Evolutionary conservation across 2,888 invertebrate genomes (phyloP), one percentile per base, ranked within the genome.

Genomic region (Drosophila testacea): DNA sequence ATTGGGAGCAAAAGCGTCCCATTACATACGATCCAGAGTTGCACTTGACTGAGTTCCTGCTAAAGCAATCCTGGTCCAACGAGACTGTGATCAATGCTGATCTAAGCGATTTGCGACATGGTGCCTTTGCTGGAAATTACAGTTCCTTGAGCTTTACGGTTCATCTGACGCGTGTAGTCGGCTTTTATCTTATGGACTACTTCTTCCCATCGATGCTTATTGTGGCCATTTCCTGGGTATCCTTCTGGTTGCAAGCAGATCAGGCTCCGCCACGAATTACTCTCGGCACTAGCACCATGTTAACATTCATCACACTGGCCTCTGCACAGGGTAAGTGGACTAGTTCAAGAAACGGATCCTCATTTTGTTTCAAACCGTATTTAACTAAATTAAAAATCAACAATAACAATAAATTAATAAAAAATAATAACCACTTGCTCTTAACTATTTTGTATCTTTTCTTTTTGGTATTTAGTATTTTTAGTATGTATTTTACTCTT

Each of bases 221-320:
- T 83, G 97, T 97, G 2, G 95, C 95, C 6, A 96, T 96, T 85
- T 97, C 97, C 0, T 97, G 97, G 97, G 97, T 97, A 10, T 96
- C 97, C 0, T 97, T 97, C 91, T 97, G 97, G 97, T 92, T 97
- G 64, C 97, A 97, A 91, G 96, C 97, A 55, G 97, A 97, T 90
- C 96, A 97, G 39, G 95, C 96, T 11, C 96, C 97, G 1, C 97
- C 97, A 10, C 94, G 97, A 84, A 96, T 96, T 56, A 96, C 96
- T 62, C 93, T 97, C 84, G 97, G 96, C 39, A 96, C 97, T 2
- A 96, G 96, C 81, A 97, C 97, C 1, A 96, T 97, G 95, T 93
- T 97, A 78, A 96, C 97, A 44, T 97, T 97, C 89, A 97, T 97
- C 84, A 97, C 97, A 11, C 93, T 97, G 69, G 97, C 97, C 38